These are phyloP conservation scores for Lochmaea crataegi DNA, from an alignment of 2,888 invertebrate species.

Conservation along the genomic window DNA sequence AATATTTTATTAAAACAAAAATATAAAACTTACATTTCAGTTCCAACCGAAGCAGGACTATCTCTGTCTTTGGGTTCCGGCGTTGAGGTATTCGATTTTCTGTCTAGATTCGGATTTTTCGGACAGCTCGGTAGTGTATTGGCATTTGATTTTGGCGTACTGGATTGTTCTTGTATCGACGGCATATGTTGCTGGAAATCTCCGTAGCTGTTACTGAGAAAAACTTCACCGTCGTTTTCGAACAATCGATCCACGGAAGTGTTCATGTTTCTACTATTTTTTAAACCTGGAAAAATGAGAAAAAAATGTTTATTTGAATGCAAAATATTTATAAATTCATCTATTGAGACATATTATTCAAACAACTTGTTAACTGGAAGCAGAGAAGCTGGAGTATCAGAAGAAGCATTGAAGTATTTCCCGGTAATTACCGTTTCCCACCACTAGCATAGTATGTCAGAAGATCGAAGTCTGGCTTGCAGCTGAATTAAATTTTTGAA, in stretches of 20 bases:
- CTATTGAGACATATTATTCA: too few relatives aligned
- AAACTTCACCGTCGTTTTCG: slow-evolving; percentile 80
- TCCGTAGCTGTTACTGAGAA: slow-evolving; percentile 77
- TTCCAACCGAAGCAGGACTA: slow-evolving; percentile 74
- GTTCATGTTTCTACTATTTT: slow-evolving; percentile 85
- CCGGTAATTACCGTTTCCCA: too few relatives aligned
- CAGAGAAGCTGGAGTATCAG: too few relatives aligned
- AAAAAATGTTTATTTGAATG: too few relatives aligned
- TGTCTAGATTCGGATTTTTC: slow-evolving; percentile 67
- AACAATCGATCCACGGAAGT: slow-evolving; percentile 91
- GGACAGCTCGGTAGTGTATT: slow-evolving; percentile 46
- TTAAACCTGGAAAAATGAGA: slow-evolving; percentile 66
- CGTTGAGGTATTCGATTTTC: slow-evolving; percentile 71
- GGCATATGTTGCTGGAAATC: slow-evolving; percentile 72
- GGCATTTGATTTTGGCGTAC: slow-evolving; percentile 51
- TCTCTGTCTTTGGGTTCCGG: slow-evolving; percentile 77
- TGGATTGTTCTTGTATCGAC: slow-evolving; percentile 69
- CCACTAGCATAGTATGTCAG: too few relatives aligned
- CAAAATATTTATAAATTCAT: too few relatives aligned
- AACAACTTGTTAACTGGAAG: too few relatives aligned
- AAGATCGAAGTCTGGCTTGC: too few relatives aligned
- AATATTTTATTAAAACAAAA: neutral
- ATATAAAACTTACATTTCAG: slow-evolving; percentile 66
- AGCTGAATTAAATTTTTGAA: too few relatives aligned
- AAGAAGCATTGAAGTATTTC: too few relatives aligned